A percentile compares a stretch with the other conserved stretches of the same genome.
Evolutionary conservation across 2,888 invertebrate species (phyloP).

Genomic region (Spodoptera littoralis): DNA sequence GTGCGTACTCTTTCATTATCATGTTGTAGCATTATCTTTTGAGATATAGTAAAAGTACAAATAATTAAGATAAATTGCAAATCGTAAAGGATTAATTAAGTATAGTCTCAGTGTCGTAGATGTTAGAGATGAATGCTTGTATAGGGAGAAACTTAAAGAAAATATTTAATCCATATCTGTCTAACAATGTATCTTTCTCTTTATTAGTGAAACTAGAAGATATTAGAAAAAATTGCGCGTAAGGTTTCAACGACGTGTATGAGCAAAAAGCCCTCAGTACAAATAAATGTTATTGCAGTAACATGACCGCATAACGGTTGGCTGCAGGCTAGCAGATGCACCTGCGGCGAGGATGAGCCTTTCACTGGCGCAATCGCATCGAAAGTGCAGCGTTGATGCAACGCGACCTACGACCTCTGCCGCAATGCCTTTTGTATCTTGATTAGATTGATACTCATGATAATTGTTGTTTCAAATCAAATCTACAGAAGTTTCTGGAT

Average conservation of each 20-base stretch:
- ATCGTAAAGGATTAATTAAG: too few species aligned
- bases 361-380: slow-evolving; percentile 82
- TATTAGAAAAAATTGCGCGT: slow-evolving; percentile 6
- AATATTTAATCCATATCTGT: too few species aligned
- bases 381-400: slow-evolving; percentile 87
- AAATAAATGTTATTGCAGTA: slow-evolving; percentile 63
- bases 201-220: not conserved
- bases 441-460: slow-evolving; percentile 58
- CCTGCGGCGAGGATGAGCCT: slow-evolving; percentile 80
- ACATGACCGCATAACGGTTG: slow-evolving; percentile 62
- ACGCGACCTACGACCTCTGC: slow-evolving; percentile 78
- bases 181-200: too few species aligned
- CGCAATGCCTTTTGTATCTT: slow-evolving; percentile 57
- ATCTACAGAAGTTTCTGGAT: slow-evolving; percentile 49
- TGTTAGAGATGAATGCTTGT: too few species aligned
- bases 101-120: too few species aligned
- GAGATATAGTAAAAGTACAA: too few species aligned
- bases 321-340: slow-evolving; percentile 64
- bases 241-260: slow-evolving; percentile 50
- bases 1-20: slow-evolving; percentile 5
- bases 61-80: too few species aligned
- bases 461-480: slow-evolving; percentile 56
- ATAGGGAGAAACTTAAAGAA: too few species aligned
- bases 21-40: too few species aligned
- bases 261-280: slow-evolving; percentile 42